Evolutionary conservation across 92 coral and sea anemone genomes (phyloP), one percentile per base, ranked within the genome.

Genomic region (Epizoanthus stellaris): DNA sequence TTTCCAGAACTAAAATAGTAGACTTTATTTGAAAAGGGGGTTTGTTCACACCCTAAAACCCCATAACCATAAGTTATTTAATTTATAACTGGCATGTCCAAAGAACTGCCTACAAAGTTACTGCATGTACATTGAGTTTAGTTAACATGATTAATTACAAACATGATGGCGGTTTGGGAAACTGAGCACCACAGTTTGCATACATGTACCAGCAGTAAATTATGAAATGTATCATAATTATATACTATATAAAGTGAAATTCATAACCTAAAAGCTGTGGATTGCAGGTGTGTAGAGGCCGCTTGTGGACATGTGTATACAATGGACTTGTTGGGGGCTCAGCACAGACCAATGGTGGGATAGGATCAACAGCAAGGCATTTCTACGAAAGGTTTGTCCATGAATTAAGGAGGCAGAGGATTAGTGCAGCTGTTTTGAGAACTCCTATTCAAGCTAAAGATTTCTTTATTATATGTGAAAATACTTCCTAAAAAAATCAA

Each of bases 331-430:
- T 91, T 39, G 89, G 86, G 53, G 82, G 89, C 21, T 58, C 79
- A 52, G 77, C 73, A 15, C 82, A 72, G 30, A 73, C 69, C 14
- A 52, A 30, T 4, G 76, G 75, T 20, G 94, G 93, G 30, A 86
- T 87, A 20, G 88, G 95, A 67, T 85, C 90, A 13, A 47, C 84
- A 4, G 89, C 91, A 16, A 82, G 93, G 64, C 90, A 91, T 39
- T 95, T 95, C 81, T 95, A 95, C 71, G 96, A 93, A 58, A 91
- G 92, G 98, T 95, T 86, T 67, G 84, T 81, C 38, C 40, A 77
- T 5, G 59, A 17, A 66, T 54, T 15, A 7, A 21, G 20, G 39
- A 52, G 56, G 56, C 56, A 9, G 16, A 36, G 54, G 3, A 73
- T 17, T 43, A 40, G 30, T 73, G 56, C 20, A 52, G 14, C 12